Conservation (phyloP, 2,113 vertebrate species). For the Centropristis striata region DNA sequence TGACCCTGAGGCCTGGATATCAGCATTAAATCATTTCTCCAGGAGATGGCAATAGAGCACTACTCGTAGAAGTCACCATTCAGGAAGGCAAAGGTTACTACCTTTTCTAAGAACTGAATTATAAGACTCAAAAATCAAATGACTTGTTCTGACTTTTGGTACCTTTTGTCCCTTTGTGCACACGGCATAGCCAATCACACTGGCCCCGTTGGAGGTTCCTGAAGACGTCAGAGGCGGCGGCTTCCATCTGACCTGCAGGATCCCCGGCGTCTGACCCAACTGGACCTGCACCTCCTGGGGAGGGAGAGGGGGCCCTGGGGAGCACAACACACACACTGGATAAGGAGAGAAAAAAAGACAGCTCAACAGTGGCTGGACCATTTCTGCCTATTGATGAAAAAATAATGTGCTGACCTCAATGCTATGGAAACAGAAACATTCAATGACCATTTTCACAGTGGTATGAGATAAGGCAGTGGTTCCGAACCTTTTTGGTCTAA, state of each 20-base stretch:
- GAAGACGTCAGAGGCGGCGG: conserved; percentile 89
- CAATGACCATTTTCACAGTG: conserved; percentile 23
- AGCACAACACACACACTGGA: conserved; percentile 50
- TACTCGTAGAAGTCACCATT: conserved; percentile 8
- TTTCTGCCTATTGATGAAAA: conserved; percentile 28
- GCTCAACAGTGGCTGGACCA: conserved; percentile 12
- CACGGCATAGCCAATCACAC: conserved; percentile 93
- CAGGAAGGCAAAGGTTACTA: neutral
- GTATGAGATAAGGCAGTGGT: conserved; percentile 5
- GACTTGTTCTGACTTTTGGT: conserved; percentile 44
- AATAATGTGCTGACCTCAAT: conserved; percentile 44
- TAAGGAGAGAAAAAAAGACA: conserved; percentile 43
- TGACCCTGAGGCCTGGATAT: conserved; percentile 4
- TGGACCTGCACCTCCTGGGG: conserved; percentile 93
- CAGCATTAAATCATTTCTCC: conserved; percentile 53
- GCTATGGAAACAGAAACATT: conserved; percentile 7
- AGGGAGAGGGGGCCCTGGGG: conserved; percentile 92
- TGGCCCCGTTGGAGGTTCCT: conserved; percentile 96
- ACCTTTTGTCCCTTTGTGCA: conserved; percentile 97
- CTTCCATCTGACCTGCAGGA: conserved; percentile 93
- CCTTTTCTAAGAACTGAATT: neutral
- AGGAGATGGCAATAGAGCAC: conserved; percentile 79
- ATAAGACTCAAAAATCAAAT: neutral
- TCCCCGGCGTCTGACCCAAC: conserved; percentile 86
- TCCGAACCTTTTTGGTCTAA: too few relatives aligned